Evolutionary conservation across 2,797 vertebrate species (phyloP).

Genomic region (Prunella strophiata): DNA sequence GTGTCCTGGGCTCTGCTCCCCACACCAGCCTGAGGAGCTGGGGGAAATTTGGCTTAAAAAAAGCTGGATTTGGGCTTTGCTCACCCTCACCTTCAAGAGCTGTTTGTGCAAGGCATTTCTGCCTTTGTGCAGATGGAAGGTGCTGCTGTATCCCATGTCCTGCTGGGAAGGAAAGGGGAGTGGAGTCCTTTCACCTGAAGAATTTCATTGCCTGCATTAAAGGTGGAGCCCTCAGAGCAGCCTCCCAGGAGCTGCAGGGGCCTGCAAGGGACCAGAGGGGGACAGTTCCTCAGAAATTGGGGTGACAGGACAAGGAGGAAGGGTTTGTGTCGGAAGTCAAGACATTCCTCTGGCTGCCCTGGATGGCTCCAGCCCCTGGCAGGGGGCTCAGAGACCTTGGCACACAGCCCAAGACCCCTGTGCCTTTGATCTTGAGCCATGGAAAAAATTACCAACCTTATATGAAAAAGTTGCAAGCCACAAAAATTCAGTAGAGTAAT

Average conservation of each 20-base stretch:
- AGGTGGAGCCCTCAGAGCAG: background rate
- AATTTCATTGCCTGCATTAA: background rate
- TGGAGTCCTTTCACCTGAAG: background rate
- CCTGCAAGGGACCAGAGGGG: background rate
- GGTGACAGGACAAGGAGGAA: background rate
- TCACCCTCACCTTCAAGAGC: background rate
- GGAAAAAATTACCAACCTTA: too few species aligned
- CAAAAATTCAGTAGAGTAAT: too few species aligned
- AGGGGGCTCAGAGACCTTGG: too few species aligned
- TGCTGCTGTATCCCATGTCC: accelerated
- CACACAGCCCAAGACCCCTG: too few species aligned
- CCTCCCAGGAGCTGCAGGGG: background rate
- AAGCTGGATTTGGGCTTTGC: background rate
- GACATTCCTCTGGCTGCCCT: too few species aligned
- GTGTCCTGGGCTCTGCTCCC: background rate
- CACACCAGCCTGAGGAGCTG: background rate
- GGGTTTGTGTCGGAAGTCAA: too few species aligned
- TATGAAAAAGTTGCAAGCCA: too few species aligned
- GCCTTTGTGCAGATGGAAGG: accelerated
- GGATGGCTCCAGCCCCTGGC: too few species aligned
- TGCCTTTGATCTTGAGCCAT: too few species aligned
- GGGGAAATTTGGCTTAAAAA: background rate
- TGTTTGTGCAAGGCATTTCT: accelerated
- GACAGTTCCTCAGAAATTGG: accelerated
- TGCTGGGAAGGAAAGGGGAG: background rate